Evolutionary conservation across 2,888 invertebrate species (phyloP).

Genomic region (Mythimna vitellina): DNA sequence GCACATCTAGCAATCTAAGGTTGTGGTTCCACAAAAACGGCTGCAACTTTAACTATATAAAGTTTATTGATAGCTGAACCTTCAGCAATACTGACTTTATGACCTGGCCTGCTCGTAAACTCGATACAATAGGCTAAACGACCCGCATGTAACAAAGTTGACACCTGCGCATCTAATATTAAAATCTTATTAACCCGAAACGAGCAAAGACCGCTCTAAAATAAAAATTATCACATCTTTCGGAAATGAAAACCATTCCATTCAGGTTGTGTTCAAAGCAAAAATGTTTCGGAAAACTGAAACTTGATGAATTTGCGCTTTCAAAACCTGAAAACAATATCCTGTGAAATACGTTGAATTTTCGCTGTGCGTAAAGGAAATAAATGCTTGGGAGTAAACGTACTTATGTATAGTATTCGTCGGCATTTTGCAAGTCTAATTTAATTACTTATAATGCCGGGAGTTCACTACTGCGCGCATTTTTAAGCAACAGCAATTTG

Average conservation of each 20-base stretch:
- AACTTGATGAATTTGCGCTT: conserved; percentile 53
- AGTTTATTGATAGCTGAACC: conserved; percentile 52
- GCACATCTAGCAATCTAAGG: conserved; percentile 7
- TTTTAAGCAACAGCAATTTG: conserved; percentile 52
- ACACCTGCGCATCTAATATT: conserved; percentile 76
- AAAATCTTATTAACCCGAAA: conserved; percentile 78
- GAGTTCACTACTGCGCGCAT: conserved; percentile 53
- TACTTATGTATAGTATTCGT: conserved; percentile 28
- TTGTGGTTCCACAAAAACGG: conserved; percentile 25
- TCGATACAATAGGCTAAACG: conserved; percentile 44
- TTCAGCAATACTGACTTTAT: conserved; percentile 50
- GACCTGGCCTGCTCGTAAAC: conserved; percentile 53
- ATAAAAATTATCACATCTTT: conserved; percentile 63
- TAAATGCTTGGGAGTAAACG: conserved; percentile 41
- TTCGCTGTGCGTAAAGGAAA: conserved; percentile 46
- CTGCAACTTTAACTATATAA: conserved; percentile 45
- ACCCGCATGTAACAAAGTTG: conserved; percentile 62
- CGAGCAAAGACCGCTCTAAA: conserved; percentile 64
- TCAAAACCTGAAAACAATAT: conserved; percentile 44
- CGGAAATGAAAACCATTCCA: conserved; percentile 53
- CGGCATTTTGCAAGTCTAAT: conserved; percentile 66
- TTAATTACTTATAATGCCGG: conserved; percentile 67
- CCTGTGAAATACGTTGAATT: conserved; percentile 39
- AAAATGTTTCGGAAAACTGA: conserved; percentile 40
- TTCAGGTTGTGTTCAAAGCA: conserved; percentile 46